A percentile compares a stretch with the other conserved stretches of the same genome.
Evolutionary conservation across 2,888 invertebrate species (phyloP).

Genomic region (Linyphia triangularis): DNA sequence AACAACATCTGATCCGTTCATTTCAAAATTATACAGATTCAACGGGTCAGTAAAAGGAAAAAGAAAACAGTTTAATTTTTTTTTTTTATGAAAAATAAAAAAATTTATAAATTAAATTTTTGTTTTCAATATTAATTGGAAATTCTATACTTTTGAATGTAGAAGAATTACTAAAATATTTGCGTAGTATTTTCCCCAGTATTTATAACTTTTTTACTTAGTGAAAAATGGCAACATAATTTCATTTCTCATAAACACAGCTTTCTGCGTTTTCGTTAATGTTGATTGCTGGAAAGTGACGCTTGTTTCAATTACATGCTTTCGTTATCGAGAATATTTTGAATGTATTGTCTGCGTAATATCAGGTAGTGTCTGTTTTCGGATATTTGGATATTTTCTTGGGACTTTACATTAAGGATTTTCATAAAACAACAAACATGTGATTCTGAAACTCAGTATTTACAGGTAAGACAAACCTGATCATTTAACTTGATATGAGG

Average conservation of each 20-base stretch:
- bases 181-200: no score
- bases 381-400: not conserved
- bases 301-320: not conserved
- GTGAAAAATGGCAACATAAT: slow-evolving; percentile 24
- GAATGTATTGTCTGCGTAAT: not conserved
- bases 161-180: no score
- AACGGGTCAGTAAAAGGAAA: not conserved
- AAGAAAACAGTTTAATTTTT: no score
- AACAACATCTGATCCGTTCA: not conserved
- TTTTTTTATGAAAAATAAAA: no score
- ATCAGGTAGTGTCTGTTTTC: not conserved
- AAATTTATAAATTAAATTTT: no score
- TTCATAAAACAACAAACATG: slow-evolving; percentile 18
- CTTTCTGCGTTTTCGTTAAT: slow-evolving; percentile 45
- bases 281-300: slow-evolving; percentile 7
- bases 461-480: slow-evolving; percentile 37
- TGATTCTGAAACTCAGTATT: slow-evolving; percentile 15
- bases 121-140: no score
- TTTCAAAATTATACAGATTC: not conserved
- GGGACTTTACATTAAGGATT: not conserved
- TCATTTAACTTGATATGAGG: not conserved
- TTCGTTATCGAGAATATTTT: not conserved
- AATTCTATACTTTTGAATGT: no score
- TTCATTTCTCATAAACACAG: slow-evolving; percentile 52
- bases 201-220: not conserved